phyloP scores from a whole-genome alignment of 2,888 invertebrate species.

The Lasioglossum lativentre region DNA sequence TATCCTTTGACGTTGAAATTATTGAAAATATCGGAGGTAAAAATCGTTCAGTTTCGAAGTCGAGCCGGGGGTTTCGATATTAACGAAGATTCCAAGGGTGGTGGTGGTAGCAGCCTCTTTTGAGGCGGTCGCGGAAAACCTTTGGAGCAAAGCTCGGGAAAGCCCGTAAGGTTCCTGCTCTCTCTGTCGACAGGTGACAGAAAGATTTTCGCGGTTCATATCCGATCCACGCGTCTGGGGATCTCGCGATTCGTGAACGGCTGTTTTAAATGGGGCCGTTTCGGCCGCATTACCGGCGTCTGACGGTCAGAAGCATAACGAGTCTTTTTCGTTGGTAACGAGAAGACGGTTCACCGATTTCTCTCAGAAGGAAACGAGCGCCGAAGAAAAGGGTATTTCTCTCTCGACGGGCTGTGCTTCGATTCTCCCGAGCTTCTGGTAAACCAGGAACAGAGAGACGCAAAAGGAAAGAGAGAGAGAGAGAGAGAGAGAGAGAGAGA shows the following conservation, averaged over 20 bases:
- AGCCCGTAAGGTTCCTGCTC: not conserved
- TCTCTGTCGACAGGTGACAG: conserved; percentile 6
- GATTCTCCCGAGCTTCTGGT: conserved; percentile 17
- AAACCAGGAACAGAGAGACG: not conserved
- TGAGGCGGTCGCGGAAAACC: not conserved
- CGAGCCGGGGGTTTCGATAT: conserved; percentile 15
- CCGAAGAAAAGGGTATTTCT: conserved; percentile 41
- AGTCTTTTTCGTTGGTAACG: conserved; percentile 58
- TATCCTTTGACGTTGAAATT: conserved; percentile 29
- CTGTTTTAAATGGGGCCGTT: conserved; percentile 39
- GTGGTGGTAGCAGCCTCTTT: conserved; percentile 5
- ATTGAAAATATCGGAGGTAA: conserved; percentile 13
- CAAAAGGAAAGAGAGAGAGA: not conserved
- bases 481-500: conserved; percentile 21
- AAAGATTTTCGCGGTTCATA: conserved; percentile 45
- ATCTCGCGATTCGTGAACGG: conserved; percentile 30
- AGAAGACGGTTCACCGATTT: conserved; percentile 57
- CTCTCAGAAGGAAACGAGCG: conserved; percentile 45
- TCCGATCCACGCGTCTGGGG: conserved; percentile 27
- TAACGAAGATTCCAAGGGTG: conserved; percentile 23
- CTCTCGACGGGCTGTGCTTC: conserved; percentile 22
- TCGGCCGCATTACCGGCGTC: conserved; percentile 31
- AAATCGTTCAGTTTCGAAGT: not conserved
- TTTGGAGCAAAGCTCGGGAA: conserved; percentile 32
- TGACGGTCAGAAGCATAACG: conserved; percentile 47